Percentiles rank a stretch among this genome's conserved stretches.
Conservation (phyloP, 2,113 vertebrate species). For the Anseranas semipalmata region DNA sequence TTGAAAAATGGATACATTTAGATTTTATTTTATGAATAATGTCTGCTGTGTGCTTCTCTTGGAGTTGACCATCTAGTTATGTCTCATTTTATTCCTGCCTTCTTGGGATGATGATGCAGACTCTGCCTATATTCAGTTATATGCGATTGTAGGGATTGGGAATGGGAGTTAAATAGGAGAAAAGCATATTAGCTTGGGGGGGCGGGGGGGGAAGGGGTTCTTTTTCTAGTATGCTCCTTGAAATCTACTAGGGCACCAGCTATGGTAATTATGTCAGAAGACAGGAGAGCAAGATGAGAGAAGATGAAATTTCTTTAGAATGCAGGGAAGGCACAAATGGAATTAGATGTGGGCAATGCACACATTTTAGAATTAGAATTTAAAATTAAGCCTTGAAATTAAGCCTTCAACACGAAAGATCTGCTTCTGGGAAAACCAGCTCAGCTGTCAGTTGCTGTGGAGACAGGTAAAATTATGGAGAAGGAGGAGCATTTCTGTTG, state of each 20-base stretch:
- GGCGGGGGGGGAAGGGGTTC: no score
- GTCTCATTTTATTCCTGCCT: not conserved
- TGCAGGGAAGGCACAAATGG: not conserved
- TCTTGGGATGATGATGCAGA: not conserved
- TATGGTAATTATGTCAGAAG: conserved; percentile 38
- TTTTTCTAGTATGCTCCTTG: not conserved
- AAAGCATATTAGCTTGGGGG: not conserved
- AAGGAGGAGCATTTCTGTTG: not conserved
- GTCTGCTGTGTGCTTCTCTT: not conserved
- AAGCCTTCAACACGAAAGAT: conserved; percentile 3
- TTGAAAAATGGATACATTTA: not conserved
- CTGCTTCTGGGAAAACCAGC: conserved; percentile 34
- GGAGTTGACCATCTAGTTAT: not conserved
- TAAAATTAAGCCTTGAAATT: conserved; percentile 55
- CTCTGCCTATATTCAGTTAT: not conserved
- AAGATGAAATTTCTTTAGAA: conserved; percentile 32
- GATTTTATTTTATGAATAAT: conserved; percentile 9
- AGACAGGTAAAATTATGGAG: conserved; percentile 13
- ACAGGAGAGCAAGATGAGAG: not conserved
- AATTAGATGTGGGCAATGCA: conserved; percentile 24
- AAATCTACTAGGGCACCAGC: conserved; percentile 5
- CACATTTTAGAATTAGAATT: conserved; percentile 50
- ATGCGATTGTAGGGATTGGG: not conserved
- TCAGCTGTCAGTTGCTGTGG: conserved; percentile 42
- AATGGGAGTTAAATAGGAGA: not conserved